phyloP scores from a whole-genome alignment of 2,113 vertebrate genomes.

The Thamnophis sirtalis region DNA sequence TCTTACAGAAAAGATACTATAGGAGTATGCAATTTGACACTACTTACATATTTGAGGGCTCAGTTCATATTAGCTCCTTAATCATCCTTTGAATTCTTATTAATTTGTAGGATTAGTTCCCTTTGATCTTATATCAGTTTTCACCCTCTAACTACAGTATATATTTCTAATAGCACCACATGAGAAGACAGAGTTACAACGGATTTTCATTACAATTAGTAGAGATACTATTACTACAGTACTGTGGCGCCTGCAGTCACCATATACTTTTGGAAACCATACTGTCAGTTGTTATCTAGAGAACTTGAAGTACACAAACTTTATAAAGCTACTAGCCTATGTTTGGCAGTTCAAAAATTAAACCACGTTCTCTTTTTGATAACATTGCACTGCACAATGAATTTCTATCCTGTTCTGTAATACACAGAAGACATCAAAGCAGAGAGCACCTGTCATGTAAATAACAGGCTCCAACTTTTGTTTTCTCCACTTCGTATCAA shows the following conservation, averaged over 20 bases:
- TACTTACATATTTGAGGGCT: not conserved
- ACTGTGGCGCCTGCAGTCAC: conserved; percentile 15
- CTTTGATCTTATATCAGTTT: not conserved
- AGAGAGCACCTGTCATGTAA: not conserved
- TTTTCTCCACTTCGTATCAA: not conserved
- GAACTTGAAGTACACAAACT: not conserved
- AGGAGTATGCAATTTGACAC: not conserved
- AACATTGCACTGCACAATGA: not conserved
- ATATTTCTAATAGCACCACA: not conserved
- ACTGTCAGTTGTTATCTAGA: conserved; percentile 23
- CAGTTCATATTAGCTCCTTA: not conserved
- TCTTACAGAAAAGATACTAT: not conserved
- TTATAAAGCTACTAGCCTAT: not conserved
- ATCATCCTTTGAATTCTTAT: not conserved
- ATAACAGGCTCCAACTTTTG: not conserved
- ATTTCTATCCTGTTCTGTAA: conserved; percentile 15
- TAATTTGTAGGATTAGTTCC: not conserved
- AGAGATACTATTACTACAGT: conserved; percentile 16
- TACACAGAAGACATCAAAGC: not conserved
- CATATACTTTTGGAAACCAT: not conserved
- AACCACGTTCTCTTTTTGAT: conserved; percentile 6
- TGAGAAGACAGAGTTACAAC: conserved; percentile 14
- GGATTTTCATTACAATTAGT: conserved; percentile 28
- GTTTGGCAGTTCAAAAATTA: not conserved
- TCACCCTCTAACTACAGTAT: not conserved